Evolutionary conservation across 2,888 invertebrate species (phyloP).

Genomic region (Trimorus sp.): DNA sequence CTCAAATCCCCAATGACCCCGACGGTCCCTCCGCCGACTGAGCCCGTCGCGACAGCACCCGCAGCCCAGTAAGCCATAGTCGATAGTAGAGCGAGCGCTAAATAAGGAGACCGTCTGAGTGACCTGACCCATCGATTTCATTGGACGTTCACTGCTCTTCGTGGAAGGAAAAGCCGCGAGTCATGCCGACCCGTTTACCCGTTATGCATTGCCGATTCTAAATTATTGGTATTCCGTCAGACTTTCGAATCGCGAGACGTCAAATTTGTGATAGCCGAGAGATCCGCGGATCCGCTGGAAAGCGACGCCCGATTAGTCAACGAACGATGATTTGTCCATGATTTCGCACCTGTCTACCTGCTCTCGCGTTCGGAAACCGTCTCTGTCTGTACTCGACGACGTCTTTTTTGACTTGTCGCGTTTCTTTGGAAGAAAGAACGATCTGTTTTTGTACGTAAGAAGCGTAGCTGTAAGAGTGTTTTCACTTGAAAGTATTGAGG

Average conservation of each 20-base stretch:
- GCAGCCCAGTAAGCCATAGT: slow-evolving; percentile 31
- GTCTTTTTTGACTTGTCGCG: neutral
- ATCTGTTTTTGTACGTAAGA: slow-evolving; percentile 55
- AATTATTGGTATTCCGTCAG: slow-evolving; percentile 45
- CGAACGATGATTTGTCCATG: no score
- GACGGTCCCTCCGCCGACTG: slow-evolving; percentile 82
- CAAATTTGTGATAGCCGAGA: slow-evolving; percentile 50
- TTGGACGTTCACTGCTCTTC: slow-evolving; percentile 51
- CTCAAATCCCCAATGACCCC: slow-evolving; percentile 93
- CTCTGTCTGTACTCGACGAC: slow-evolving; percentile 15
- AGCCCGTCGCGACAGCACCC: slow-evolving; percentile 74
- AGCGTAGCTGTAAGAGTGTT: slow-evolving; percentile 52
- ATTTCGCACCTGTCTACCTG: no score
- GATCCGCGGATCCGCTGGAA: slow-evolving; percentile 27
- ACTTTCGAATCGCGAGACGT: slow-evolving; percentile 51
- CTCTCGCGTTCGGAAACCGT: no score
- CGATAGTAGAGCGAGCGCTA: slow-evolving; percentile 37
- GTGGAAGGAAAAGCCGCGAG: slow-evolving; percentile 43
- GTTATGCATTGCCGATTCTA: slow-evolving; percentile 35
- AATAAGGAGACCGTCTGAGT: slow-evolving; percentile 32
- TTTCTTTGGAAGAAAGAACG: neutral
- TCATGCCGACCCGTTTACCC: slow-evolving; percentile 46
- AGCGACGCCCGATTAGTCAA: slow-evolving; percentile 9
- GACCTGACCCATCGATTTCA: slow-evolving; percentile 43
- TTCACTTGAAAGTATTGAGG: slow-evolving; percentile 57